A percentile compares a stretch with the other conserved stretches of the same genome.
These are phyloP conservation scores for Ramphastos sulfuratus DNA, from an alignment of 2,113 vertebrate species.

Conservation along the genomic window DNA sequence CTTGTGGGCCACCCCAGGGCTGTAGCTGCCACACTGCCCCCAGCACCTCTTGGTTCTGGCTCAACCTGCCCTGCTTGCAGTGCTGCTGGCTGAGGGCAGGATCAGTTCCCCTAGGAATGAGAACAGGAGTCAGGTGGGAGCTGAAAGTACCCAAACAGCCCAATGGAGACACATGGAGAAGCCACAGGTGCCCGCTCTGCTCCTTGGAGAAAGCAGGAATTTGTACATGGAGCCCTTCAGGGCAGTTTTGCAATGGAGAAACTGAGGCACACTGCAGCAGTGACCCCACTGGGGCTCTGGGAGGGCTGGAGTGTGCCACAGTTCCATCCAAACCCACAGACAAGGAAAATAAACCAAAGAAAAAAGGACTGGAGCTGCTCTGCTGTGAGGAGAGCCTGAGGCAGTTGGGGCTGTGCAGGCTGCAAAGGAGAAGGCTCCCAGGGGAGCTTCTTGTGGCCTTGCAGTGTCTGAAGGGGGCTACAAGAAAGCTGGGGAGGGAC, in stretches of 20 bases:
- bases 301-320: accelerated
- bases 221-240: accelerated
- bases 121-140: not conserved
- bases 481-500: no score
- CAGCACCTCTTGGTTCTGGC: accelerated
- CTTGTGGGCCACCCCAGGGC: accelerated
- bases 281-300: accelerated
- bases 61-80: not conserved
- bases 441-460: no score
- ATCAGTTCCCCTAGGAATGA: not conserved
- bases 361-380: no score
- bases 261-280: not conserved
- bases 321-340: accelerated
- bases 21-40: accelerated
- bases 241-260: not conserved
- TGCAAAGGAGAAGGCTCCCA: no score
- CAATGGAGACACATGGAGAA: accelerated
- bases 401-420: no score
- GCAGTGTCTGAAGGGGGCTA: no score
- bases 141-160: accelerated
- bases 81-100: not conserved
- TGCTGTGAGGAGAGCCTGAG: no score
- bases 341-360: not conserved
- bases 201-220: not conserved
- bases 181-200: not conserved